Base-by-base conservation (phyloP, 2,888 invertebrate genomes). In the Drosophila borealis region DNA sequence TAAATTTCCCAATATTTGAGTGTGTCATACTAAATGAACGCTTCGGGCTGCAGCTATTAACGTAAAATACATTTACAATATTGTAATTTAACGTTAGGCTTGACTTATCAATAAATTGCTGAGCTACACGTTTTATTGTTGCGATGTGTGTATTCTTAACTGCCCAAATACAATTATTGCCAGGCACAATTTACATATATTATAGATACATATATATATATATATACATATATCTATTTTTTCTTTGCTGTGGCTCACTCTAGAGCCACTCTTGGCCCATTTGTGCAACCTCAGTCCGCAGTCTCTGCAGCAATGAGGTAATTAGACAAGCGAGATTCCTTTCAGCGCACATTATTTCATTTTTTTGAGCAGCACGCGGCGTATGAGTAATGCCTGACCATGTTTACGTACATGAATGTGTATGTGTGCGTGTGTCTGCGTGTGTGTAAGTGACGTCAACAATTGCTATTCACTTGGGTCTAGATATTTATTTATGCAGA, bases 371-470 rank as follows among this genome's bases (percentile, higher is more conserved):
- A 48, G 62, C 42, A 69, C 8, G 50, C 51, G 53, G 55, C 70
- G 74, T 67, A 83, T 86, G 78, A 81, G 81, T 74, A 87, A 83
- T 70, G 19, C n/a, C 33, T 29, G 29, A 11, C 21, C 29, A 11
- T 34, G 45, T n/a, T 8, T 41, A 25, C 14, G 19, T 44, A 10
- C 29, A 11, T 34, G 42, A 10, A 9, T 41, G 33, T n/a, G n/a
- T 44, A 6, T 14, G 34, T 48, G 19, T 48, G 8, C 10, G 14
- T 19, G 10, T n/a, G 21, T 10, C 11, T 41, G 51, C 3, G n/a
- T 17, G 49, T 33, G 37, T 42, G 42, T 42, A 37, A 51, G 65
- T 75, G 78, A 75, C 75, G 75, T 78, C 75, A 78, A 64, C 78
- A 68, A 60, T 61, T 54, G 50, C 19, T 56, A 63, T 49, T 14